These are phyloP conservation scores for Pseudolaguvia tuberculata DNA, from an alignment of 2,113 vertebrate genomes.

Conservation along the genomic window DNA sequence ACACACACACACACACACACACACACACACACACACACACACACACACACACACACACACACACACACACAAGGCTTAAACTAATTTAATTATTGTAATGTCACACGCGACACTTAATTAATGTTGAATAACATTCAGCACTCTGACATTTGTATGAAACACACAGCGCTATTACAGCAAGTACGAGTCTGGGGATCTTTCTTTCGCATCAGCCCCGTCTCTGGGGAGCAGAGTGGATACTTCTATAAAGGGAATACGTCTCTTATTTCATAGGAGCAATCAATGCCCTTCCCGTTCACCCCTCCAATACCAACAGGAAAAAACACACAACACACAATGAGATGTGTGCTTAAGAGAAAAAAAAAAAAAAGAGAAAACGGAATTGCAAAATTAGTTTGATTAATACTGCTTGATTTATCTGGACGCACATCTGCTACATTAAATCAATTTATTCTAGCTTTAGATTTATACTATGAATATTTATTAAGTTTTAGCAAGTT, in stretches of 20 bases:
- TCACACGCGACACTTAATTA: too few relatives aligned
- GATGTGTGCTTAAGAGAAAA: background rate
- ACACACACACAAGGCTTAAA: too few relatives aligned
- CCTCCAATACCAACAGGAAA: conserved; percentile 6
- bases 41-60: too few relatives aligned
- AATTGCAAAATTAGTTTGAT: background rate
- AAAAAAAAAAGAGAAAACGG: background rate
- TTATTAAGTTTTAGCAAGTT: too few relatives aligned
- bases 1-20: too few relatives aligned
- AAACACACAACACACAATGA: conserved; percentile 8
- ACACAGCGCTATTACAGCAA: conserved; percentile 24
- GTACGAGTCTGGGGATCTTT: background rate
- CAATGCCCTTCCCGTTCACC: conserved; percentile 20
- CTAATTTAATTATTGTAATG: too few relatives aligned
- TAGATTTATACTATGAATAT: background rate
- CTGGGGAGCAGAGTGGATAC: conserved; percentile 30
- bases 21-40: too few relatives aligned
- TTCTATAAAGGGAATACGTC: conserved; percentile 30
- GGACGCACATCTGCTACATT: background rate
- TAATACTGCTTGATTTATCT: background rate
- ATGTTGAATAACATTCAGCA: conserved; percentile 16
- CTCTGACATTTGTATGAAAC: background rate
- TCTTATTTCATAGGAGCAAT: conserved; percentile 34
- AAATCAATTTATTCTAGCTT: background rate
- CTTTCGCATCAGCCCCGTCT: conserved; percentile 19